phyloP scores from a whole-genome alignment of 2,113 vertebrate species.

The Gadus macrocephalus region DNA sequence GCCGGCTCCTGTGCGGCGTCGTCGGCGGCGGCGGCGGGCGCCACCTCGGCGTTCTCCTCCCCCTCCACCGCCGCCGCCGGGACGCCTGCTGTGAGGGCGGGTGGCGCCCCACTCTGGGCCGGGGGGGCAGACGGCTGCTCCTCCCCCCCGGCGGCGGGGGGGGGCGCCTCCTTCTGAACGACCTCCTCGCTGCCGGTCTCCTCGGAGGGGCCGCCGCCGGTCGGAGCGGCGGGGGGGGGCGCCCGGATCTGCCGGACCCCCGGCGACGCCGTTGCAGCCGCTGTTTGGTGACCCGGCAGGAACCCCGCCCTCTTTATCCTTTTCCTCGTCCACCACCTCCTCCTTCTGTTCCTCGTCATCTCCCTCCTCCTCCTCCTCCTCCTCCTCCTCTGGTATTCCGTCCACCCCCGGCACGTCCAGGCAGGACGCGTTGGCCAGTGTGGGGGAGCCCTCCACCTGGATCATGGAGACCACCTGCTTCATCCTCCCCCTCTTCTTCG shows the following conservation, averaged over 20 bases:
- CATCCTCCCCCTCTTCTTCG: conserved; percentile 73
- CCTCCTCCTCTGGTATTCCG: conserved; percentile 51
- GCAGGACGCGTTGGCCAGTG: conserved; percentile 52
- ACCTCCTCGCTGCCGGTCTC: too few species aligned
- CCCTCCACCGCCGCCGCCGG: too few species aligned
- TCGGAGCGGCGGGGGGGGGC: neutral
- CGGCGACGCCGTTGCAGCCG: neutral
- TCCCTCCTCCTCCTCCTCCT: conserved; percentile 5
- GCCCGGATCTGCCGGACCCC: neutral
- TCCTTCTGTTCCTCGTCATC: neutral
- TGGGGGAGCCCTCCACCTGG: conserved; percentile 71
- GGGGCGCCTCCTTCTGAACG: too few species aligned
- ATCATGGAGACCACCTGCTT: conserved; percentile 92
- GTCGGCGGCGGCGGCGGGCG: too few species aligned
- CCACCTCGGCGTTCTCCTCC: conserved; percentile 9
- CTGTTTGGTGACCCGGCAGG: conserved; percentile 23
- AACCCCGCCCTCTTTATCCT: neutral
- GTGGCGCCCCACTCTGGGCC: too few species aligned
- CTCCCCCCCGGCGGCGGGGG: too few species aligned
- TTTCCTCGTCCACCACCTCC: conserved; percentile 25
- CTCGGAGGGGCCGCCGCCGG: neutral
- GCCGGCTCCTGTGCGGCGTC: too few species aligned
- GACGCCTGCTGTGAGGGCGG: too few species aligned
- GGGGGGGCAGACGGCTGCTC: too few species aligned
- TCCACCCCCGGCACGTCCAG: conserved; percentile 57